Base-by-base conservation (phyloP, 1,140 invertebrate genomes). In the Hyposmocoma kahamanoa region DNA sequence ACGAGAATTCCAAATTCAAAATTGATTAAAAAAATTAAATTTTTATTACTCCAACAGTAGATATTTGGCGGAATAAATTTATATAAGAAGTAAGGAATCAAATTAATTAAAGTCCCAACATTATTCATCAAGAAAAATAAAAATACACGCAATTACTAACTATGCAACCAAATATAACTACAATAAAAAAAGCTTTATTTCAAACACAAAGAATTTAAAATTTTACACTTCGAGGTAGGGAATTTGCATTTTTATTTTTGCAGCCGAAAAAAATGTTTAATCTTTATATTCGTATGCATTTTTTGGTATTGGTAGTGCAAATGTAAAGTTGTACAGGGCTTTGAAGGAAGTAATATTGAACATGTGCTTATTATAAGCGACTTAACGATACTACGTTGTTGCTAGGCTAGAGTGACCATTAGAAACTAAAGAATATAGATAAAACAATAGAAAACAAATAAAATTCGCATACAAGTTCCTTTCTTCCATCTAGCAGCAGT, bases 331-430 rank as follows among this genome's bases (percentile, higher is more conserved):
- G 45, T 20, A 21, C 50, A 50, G 53, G 32, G 32, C 32, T 36
- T 36, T 36, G 15, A 43, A 66, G 59, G 63, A 66, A 62, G 63
- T 62, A 56, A 59, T 50, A 57, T 58, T 49, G 51, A 53, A 51
- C 48, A 57, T 56, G 48, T 62, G 59, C 53, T 65, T 62, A 66
- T 62, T 62, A 65, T 62, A 59, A 52, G 52, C 52, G 53, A 61
- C 58, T 58, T 56, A 65, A 58, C 52, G 34, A 61, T 42, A 62
- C 44, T 56, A 30, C 42, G 58, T 41, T 46, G 13, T 36, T 18
- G 17, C 11, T 34, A n/a, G n/a, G n/a, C n/a, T 62, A 62, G 56
- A 41, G 42, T 62, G 39, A 36, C 53, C 49, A 49, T 45, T 19
- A 4, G 13, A 44, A 38, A 10, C 5, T 28, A 6, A 11, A 28